These are phyloP conservation scores for Spatula clypeata DNA, from an alignment of 2,797 vertebrate genomes.

Conservation along the genomic window DNA sequence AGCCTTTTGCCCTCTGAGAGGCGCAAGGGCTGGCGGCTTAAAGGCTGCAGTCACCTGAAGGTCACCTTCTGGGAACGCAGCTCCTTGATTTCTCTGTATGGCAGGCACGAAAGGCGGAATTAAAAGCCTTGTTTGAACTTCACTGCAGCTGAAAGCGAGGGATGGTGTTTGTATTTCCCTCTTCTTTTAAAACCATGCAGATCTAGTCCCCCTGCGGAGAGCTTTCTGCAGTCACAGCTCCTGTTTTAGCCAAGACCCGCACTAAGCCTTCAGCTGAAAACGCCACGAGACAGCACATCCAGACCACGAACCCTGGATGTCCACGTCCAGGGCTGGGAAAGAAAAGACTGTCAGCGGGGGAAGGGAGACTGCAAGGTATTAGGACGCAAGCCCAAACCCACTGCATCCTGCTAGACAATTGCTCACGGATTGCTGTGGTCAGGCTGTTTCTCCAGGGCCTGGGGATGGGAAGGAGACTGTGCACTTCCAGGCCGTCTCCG, in stretches of 20 bases:
- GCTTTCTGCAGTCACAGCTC: not conserved
- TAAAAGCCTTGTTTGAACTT: not conserved
- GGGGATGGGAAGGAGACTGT: not conserved
- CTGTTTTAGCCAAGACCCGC: slow-evolving; percentile 2
- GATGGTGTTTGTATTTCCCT: rapidly evolving
- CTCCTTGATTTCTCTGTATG: not conserved
- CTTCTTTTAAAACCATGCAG: not conserved
- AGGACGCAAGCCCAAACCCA: not conserved
- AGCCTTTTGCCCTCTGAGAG: not conserved
- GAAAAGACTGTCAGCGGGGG: not conserved
- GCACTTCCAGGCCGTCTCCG: not conserved
- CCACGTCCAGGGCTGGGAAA: not conserved
- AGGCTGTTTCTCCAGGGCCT: not conserved
- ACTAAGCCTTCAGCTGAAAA: not conserved
- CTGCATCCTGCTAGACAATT: not conserved
- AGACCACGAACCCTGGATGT: not conserved
- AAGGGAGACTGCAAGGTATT: not conserved
- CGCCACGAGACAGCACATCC: not conserved
- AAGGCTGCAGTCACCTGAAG: not conserved
- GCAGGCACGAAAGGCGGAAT: not conserved
- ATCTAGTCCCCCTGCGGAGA: not conserved
- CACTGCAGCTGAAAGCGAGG: not conserved
- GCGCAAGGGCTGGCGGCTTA: not conserved
- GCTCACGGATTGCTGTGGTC: not conserved
- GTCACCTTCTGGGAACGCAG: not conserved